phyloP scores from a whole-genome alignment of 2,888 invertebrate species.

The Acronicta aceris region DNA sequence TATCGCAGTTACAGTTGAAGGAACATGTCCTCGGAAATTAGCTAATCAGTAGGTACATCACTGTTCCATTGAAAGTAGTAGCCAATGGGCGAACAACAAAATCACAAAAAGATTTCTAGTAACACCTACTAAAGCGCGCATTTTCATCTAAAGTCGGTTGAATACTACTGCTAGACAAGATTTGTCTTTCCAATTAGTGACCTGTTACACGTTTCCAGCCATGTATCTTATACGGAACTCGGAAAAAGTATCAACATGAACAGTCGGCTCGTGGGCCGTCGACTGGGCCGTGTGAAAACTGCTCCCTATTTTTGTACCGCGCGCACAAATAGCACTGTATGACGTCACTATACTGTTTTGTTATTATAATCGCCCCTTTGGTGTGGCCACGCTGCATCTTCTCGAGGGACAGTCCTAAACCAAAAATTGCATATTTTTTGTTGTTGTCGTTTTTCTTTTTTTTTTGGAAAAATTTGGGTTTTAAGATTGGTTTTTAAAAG shows the following conservation, averaged over 20 bases:
- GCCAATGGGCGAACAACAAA: no score
- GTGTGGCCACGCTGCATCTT: conserved; percentile 35
- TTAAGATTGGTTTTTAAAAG: no score
- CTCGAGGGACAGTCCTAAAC: conserved; percentile 17
- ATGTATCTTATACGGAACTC: conserved; percentile 35
- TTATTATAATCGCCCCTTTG: conserved; percentile 59
- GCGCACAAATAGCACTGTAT: conserved; percentile 68
- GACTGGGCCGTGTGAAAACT: conserved; percentile 65
- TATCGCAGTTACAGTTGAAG: conserved; percentile 6
- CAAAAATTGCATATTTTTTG: not conserved
- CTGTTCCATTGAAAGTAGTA: conserved; percentile 1
- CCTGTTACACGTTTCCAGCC: not conserved
- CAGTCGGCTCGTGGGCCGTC: conserved; percentile 48
- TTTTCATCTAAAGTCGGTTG: no score
- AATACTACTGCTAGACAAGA: no score
- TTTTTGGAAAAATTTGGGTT: no score
- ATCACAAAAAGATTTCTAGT: no score
- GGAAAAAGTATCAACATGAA: conserved; percentile 13
- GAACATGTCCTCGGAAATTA: conserved; percentile 11
- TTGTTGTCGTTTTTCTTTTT: not conserved
- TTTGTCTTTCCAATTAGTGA: not conserved
- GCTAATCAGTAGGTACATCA: conserved; percentile 18
- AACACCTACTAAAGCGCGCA: no score
- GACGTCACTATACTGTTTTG: conserved; percentile 64
- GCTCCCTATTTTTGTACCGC: conserved; percentile 70